These are phyloP conservation scores for Hanleya hanleyi DNA, from an alignment of 2,888 invertebrate species.

Conservation along the genomic window DNA sequence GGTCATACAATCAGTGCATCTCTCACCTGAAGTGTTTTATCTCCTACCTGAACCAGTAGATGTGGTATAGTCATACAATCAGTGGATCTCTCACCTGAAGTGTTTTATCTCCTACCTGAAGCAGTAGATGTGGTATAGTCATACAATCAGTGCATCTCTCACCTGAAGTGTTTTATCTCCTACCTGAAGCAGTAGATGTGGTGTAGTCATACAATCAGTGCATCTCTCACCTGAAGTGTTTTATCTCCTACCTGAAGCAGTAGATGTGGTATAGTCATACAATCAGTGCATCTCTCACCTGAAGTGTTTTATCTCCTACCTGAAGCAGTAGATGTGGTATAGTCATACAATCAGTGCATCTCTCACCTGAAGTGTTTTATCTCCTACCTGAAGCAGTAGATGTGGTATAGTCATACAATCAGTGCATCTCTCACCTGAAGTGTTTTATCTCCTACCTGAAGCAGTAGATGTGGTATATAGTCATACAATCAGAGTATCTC, in stretches of 20 bases:
- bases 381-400: slow-evolving; percentile 50
- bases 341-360: no score
- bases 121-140: background rate
- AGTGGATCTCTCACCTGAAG: background rate
- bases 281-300: background rate
- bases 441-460: slow-evolving; percentile 64
- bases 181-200: background rate
- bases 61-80: background rate
- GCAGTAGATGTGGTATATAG: slow-evolving; percentile 75
- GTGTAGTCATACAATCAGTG: background rate
- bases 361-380: background rate
- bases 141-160: background rate
- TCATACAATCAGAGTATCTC: slow-evolving; percentile 82
- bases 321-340: background rate
- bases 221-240: background rate
- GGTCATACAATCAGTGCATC: background rate
- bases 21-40: background rate
- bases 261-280: background rate
- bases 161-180: background rate
- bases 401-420: no score
- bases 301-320: background rate
- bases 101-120: background rate
- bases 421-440: slow-evolving; percentile 60
- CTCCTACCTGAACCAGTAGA: background rate
- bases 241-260: background rate